phyloP scores from a whole-genome alignment of 1,140 invertebrate species.

The Drosophila hydei region DNA sequence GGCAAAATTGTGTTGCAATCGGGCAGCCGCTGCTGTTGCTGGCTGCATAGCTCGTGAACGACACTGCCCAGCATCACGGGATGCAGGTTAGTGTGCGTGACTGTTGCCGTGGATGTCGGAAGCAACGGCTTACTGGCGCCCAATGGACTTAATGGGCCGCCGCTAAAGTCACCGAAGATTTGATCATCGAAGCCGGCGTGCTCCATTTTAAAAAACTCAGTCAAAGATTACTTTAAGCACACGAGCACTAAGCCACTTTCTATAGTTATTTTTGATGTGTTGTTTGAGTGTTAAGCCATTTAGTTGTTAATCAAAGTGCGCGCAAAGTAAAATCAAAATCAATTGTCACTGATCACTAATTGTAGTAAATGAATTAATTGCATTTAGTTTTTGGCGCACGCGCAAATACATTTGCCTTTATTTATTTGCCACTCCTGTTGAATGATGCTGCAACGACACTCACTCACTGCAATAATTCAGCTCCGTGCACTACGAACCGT shows the following conservation, averaged over 20 bases:
- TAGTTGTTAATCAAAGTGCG: slow-evolving; percentile 57
- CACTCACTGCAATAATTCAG: slow-evolving; percentile 16
- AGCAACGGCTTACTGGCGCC: slow-evolving; percentile 80
- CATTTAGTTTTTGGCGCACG: slow-evolving; percentile 61
- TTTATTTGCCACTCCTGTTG: background rate
- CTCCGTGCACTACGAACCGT: slow-evolving; percentile 43
- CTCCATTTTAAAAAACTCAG: slow-evolving; percentile 85
- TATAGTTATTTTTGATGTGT: slow-evolving; percentile 2
- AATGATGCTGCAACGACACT: slow-evolving; percentile 20
- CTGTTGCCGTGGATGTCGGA: slow-evolving; percentile 71
- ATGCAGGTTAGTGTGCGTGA: slow-evolving; percentile 59
- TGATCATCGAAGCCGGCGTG: slow-evolving; percentile 90
- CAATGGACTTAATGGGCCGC: slow-evolving; percentile 75
- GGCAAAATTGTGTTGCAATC: slow-evolving; percentile 82
- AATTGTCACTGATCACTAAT: slow-evolving; percentile 54
- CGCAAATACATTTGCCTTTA: slow-evolving; percentile 44
- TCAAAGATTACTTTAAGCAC: background rate
- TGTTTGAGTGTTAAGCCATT: slow-evolving; percentile 52
- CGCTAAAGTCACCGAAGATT: slow-evolving; percentile 89
- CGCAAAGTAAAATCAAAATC: slow-evolving; percentile 59
- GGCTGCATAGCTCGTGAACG: slow-evolving; percentile 69
- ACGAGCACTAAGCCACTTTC: slow-evolving; percentile 8
- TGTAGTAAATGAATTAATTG: slow-evolving; percentile 78
- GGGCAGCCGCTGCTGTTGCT: slow-evolving; percentile 73
- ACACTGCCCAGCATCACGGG: slow-evolving; percentile 88